Base-by-base conservation (phyloP, 2,113 vertebrate species). In the Triplophysa siluroides region DNA sequence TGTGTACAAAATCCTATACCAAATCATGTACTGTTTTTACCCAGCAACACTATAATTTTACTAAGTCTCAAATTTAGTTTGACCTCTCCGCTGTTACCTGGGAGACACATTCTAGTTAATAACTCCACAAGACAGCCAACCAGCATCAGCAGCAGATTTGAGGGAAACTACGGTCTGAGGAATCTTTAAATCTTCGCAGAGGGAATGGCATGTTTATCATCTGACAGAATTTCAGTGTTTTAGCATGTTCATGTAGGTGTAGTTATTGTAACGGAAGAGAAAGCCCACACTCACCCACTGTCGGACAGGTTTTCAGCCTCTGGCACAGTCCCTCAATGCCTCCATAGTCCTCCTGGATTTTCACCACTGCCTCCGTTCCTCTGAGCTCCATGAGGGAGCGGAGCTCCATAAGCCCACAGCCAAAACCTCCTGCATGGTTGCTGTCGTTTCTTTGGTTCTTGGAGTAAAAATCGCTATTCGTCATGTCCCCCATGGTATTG, bases 371-470 rank as follows among this genome's bases (percentile, higher is more conserved):
- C 90, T 99, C 97, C 1, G 93, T 92, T 89, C 97, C 95, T 87
- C 97, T 94, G 82, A 99, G 95, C 92, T 99, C 98, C 98, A 99
- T 99, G 88, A 99, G 93, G 70, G 93, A 95, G 86, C 98, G 97
- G 87, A 99, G 95, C 82, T 99, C 97, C 89, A 95, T 91, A 89
- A 99, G 79, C 0, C 96, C 95, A 92, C 95, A 97, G 89, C 97
- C 96, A 61, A 98, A 98, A 84, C 94, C 95, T 21, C 90, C 93
- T 62, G 93, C 95, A 93, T 96, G 96, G 93, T 94, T 94, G 67
- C 87, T 92, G 86, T 98, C 96, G 0, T 95, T 96, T 96, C 95
- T 97, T 97, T 98, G 98, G 97, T 98, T 98, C 96, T 99, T 99
- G 91, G 95, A 93, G 89, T 99, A 98, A 93, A 98, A 98, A 94